Conservation (phyloP, 2,113 vertebrate genomes). For the Scatophagus argus region DNA sequence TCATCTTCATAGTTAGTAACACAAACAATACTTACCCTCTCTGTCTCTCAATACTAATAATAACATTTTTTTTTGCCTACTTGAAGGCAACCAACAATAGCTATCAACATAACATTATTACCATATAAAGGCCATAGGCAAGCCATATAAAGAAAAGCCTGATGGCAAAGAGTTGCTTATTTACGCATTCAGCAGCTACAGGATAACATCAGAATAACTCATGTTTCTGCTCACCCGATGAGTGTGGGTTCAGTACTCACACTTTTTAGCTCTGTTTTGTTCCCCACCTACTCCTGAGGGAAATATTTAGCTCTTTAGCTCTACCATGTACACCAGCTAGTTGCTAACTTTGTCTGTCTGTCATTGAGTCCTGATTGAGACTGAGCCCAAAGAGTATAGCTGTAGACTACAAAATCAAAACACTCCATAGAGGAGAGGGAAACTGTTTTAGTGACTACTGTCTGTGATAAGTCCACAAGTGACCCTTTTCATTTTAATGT, state of each 20-base stretch:
- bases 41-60: too few relatives aligned
- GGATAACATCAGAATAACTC: too few relatives aligned
- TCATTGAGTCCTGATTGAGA: too few relatives aligned
- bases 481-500: not conserved
- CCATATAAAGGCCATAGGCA: not conserved
- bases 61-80: not conserved
- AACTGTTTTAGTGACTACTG: too few relatives aligned
- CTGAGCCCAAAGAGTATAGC: too few relatives aligned
- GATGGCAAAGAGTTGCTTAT: too few relatives aligned
- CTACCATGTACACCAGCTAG: not conserved
- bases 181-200: not conserved
- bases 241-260: too few relatives aligned
- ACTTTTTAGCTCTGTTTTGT: too few relatives aligned
- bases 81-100: not conserved
- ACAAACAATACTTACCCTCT: not conserved
- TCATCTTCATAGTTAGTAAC: not conserved
- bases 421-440: not conserved
- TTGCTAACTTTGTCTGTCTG: not conserved
- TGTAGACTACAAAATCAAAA: too few relatives aligned
- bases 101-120: not conserved
- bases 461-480: too few relatives aligned
- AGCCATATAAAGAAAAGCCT: not conserved
- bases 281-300: too few relatives aligned
- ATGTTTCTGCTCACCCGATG: too few relatives aligned
- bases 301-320: not conserved